Percentiles rank a stretch among this genome's conserved stretches.
Conservation (phyloP, 2,113 vertebrate genomes). For the Oreochromis tanganicae region DNA sequence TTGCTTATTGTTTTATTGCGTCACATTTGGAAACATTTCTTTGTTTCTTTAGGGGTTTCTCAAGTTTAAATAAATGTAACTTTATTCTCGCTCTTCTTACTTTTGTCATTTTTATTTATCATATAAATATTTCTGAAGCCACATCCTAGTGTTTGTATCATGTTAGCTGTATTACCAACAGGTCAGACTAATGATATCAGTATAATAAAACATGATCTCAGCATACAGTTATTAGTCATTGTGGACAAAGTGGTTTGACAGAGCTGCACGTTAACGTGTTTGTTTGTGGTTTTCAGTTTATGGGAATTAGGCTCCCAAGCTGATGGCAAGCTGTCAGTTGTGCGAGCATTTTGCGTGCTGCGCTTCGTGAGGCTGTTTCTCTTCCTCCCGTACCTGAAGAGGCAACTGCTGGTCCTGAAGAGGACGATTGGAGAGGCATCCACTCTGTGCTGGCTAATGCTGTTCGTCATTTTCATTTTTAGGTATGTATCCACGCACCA, state of each 20-base stretch:
- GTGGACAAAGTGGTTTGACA: background rate
- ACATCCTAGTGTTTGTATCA: background rate
- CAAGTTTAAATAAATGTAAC: background rate
- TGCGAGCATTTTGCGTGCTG: constrained; percentile 78
- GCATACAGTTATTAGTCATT: background rate
- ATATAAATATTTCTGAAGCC: background rate
- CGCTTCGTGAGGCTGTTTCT: constrained; percentile 79
- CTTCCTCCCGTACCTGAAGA: constrained; percentile 78
- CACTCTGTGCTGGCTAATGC: constrained; percentile 81
- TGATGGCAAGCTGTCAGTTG: constrained; percentile 75
- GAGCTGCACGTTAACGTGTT: background rate
- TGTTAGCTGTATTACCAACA: background rate
- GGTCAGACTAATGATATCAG: background rate
- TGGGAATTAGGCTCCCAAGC: constrained; percentile 79
- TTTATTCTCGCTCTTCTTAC: background rate
- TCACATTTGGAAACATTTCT: background rate
- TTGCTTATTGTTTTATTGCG: background rate
- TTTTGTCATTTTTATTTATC: background rate
- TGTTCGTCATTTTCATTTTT: constrained; percentile 84
- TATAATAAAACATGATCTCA: background rate
- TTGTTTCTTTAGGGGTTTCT: background rate
- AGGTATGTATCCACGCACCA: background rate
- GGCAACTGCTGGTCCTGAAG: constrained; percentile 81
- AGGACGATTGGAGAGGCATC: constrained; percentile 81
- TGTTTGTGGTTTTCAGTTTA: constrained; percentile 63